Evolutionary conservation across 2,797 vertebrate genomes (phyloP).

Genomic region (Pseudopleuronectes americanus): DNA sequence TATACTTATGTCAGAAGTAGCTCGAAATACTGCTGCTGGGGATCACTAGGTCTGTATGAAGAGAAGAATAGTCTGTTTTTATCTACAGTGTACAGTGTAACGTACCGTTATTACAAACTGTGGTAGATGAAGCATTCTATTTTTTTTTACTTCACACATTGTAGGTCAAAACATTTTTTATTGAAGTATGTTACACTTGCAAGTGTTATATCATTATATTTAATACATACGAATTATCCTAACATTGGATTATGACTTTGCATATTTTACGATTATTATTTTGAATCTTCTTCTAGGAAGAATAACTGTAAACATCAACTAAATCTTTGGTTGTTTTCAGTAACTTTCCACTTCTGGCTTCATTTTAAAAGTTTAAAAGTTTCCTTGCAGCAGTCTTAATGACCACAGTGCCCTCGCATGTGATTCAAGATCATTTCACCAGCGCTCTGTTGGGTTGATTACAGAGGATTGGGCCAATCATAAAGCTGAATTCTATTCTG

Average conservation of each 20-base stretch:
- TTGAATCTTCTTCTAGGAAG: not conserved
- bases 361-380: not conserved
- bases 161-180: too few relatives aligned
- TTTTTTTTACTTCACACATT: too few relatives aligned
- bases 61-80: not conserved
- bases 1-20: not conserved
- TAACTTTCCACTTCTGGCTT: not conserved
- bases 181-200: too few relatives aligned
- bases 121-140: too few relatives aligned
- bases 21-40: not conserved
- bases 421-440: slow-evolving; percentile 43
- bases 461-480: slow-evolving; percentile 42
- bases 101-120: too few relatives aligned
- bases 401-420: slow-evolving; percentile 18
- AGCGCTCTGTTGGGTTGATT: slow-evolving; percentile 60
- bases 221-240: too few relatives aligned
- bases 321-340: not conserved
- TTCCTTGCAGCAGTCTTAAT: not conserved
- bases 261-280: too few relatives aligned
- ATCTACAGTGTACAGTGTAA: too few relatives aligned
- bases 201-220: too few relatives aligned
- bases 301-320: not conserved
- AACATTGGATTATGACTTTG: too few relatives aligned
- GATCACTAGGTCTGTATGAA: too few relatives aligned
- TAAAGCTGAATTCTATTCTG: slow-evolving; percentile 69